Evolutionary conservation across 2,797 vertebrate genomes (phyloP).

Genomic region (Nyctalus aviator): DNA sequence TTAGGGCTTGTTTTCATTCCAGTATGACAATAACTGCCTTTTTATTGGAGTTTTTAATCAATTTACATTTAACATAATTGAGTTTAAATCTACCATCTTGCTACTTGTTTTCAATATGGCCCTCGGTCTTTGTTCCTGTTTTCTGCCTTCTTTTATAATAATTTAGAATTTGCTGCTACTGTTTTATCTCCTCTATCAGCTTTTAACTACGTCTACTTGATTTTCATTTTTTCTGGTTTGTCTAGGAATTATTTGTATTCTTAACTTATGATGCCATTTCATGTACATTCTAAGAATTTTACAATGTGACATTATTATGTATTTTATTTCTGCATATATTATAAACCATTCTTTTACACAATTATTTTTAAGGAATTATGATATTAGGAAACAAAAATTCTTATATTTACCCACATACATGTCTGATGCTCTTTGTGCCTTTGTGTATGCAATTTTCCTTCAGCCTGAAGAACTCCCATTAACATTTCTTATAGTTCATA

Average conservation of each 20-base stretch:
- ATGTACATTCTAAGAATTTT: conserved; percentile 26
- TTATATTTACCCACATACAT: not conserved
- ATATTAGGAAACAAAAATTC: not conserved
- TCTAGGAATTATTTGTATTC: conserved; percentile 5
- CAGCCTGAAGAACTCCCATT: not conserved
- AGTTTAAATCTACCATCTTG: not conserved
- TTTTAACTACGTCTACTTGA: not conserved
- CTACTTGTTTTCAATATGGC: not conserved
- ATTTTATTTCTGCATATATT: not conserved
- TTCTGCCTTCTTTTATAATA: not conserved
- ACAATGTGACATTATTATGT: not conserved
- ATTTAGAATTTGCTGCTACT: not conserved
- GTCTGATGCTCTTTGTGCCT: not conserved
- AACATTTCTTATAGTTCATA: not conserved
- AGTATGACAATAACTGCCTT: not conserved
- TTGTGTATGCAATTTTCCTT: not conserved
- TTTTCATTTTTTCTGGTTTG: conserved; percentile 34
- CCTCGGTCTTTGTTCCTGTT: not conserved
- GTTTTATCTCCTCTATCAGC: not conserved
- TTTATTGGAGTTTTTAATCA: not conserved
- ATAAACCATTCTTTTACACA: not conserved
- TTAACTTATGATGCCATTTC: not conserved
- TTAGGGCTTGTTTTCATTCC: not conserved
- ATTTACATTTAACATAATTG: not conserved
- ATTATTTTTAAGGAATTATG: not conserved